Evolutionary conservation across 2,113 vertebrate species (phyloP), one percentile per base, ranked within the genome.

Genomic region (Elaphurus davidianus): DNA sequence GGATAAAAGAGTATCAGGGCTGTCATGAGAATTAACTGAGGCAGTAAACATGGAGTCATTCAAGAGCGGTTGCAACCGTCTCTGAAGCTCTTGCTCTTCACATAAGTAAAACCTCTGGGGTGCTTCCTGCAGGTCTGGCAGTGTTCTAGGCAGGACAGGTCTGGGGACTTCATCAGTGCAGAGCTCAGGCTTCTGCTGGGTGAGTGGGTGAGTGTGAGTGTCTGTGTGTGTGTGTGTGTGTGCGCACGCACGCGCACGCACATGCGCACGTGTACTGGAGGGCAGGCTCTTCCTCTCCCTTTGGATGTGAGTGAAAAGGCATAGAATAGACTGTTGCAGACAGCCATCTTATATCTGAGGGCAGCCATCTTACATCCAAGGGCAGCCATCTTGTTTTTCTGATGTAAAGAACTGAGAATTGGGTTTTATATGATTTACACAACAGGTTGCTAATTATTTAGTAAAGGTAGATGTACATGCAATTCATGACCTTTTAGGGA

Each of bases 231-330:
- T 79, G 45, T 17, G 43, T 8, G 25, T 4, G 33, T 0, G 1
- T 3, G 0, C 3, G 40, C 40, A 3, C 40, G 40, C 4, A 0
- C 0, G 3, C 19, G 33, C 16, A 5, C n/a, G n/a, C 33, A 19
- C 47, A 50, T 11, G 12, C 1, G 3, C 12, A 50, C 0, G 16
- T 0, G 9, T 30, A 17, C 28, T 21, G 17, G 45, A 52, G 78
- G 47, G 17, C 15, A n/a, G 33, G 21, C 33, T 23, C 81, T 83
- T 54, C 17, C 50, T 54, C 79, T 82, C 33, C 33, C 50, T 83
- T 15, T 36, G 50, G 33, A 25, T 83, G 33, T 36, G 81, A 25
- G 50, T 8, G 81, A 19, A 21, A 81, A 50, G 16, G 15, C 1
- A 17, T 4, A 81, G 78, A 47, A 5, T 0, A 17, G 45, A 10